Evolutionary conservation across 2,888 invertebrate genomes (phyloP), one percentile per base, ranked within the genome.

Genomic region (Tribolium freemani): DNA sequence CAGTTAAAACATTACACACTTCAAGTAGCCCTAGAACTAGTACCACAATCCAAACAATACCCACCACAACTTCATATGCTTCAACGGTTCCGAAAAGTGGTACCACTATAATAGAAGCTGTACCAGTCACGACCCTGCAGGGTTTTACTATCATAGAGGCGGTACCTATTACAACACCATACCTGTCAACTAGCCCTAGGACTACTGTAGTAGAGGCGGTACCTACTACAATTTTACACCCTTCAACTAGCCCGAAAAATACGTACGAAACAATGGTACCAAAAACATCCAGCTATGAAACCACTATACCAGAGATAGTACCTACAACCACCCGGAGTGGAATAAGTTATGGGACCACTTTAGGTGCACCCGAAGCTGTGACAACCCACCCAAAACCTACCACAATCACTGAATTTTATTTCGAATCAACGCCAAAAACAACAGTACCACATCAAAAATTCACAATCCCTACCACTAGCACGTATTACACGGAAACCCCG

Each of bases 401-500:
- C 8, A 38, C 38, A 38, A 9, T 38, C n/a, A n/a, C n/a, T 3
- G 38, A 16, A 16, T 48, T 8, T 48, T 11, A 8, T 10, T 16
- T 16, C 48, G 8, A 48, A 8, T 48, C 13, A 48, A 48, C 5
- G 10, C 6, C 48, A 48, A 48, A 48, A 11, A 16, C 6, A 8
- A 3, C 48, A 11, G 31, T 31, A 58, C 46, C 16, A 2, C 16
- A 16, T 2, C 20, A 58, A 20, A 44, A 58, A 20, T 45, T 20
- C 30, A 57, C 58, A 20, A 45, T 45, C 26, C 60, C 60, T n/a
- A 60, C 60, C 0, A 60, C 60, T 3, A 60, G 2, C 31, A 31
- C 38, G 0, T n/a, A n/a, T 38, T 38, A 38, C 8, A 38, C 38
- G 3, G 8, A 38, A 38, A n/a, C 8, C 3, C 38, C 60, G 5